Evolutionary conservation across 2,888 invertebrate species (phyloP), one percentile per base, ranked within the genome.

Genomic region (Thera obeliscata): DNA sequence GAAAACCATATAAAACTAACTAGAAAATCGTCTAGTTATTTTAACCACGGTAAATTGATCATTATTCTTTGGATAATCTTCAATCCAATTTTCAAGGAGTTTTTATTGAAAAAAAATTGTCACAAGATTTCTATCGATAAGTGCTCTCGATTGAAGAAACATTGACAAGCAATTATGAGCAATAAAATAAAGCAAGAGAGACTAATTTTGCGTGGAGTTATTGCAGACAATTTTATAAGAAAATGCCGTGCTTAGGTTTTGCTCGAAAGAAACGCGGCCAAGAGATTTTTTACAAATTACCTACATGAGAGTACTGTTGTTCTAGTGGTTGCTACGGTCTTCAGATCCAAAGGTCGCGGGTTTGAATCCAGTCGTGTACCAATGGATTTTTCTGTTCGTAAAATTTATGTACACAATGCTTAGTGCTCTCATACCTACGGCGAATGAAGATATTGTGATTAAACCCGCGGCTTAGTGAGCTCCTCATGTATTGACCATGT

Each of bases 141-240:
- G 38, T 36, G 66, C 11, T 50, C 56, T 56, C 35, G 56, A 61
- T 52, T 61, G 22, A 41, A n/a, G 22, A 11, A 43, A n/a, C 54
- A 48, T 38, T 38, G 11, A 50, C 49, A 57, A 52, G 36, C 57
- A 65, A 65, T 69, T 69, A 65, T 61, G 49, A 43, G 68, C 50
- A 61, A 56, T 69, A 65, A 64, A 61, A 68, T 68, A 61, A 68
- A 68, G 56, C 55, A 48, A n/a, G 35, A 54, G 36, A 49, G 54
- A 54, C 52, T 68, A 48, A 61, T 64, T 64, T 61, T 46, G 50
- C 41, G 5, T n/a, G 60, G 46, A 60, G 9, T 46, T 46, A 9
- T 46, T 46, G 43, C 6, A 46, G 43, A 9, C 9, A 46, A 46
- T 46, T 46, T 46, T 46, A 46, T 46, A 9, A 46, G 43, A 46